These are phyloP conservation scores for Scrobipalpa atriplicella DNA, from an alignment of 2,888 invertebrate genomes.

Conservation along the genomic window DNA sequence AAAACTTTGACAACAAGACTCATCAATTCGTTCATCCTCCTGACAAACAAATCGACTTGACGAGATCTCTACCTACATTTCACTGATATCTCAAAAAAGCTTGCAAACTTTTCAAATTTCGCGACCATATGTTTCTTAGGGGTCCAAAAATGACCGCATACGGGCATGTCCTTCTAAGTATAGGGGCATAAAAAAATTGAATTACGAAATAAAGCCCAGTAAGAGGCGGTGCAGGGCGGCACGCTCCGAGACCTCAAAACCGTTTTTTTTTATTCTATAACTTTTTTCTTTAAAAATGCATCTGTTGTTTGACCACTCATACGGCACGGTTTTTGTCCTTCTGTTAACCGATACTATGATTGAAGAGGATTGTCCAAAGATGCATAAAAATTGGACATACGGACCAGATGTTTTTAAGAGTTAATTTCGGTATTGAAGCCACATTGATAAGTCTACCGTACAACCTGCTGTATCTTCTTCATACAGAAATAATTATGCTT, in stretches of 20 bases:
- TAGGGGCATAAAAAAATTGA: slow-evolving; percentile 55
- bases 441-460: slow-evolving; percentile 13
- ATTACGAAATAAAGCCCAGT: slow-evolving; percentile 55
- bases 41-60: too few relatives aligned
- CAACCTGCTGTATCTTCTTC: slow-evolving; percentile 4
- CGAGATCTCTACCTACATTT: not conserved
- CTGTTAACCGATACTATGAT: slow-evolving; percentile 69
- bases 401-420: slow-evolving; percentile 44
- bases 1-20: too few relatives aligned
- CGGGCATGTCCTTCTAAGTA: slow-evolving; percentile 45
- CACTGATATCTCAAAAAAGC: not conserved
- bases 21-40: too few relatives aligned
- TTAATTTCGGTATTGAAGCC: not conserved
- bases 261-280: slow-evolving; percentile 45
- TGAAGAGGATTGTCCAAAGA: slow-evolving; percentile 53
- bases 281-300: slow-evolving; percentile 56
- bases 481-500: slow-evolving; percentile 41
- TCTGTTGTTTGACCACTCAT: slow-evolving; percentile 79
- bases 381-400: slow-evolving; percentile 36
- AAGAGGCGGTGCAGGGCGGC: slow-evolving; percentile 72
- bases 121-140: slow-evolving; percentile 39
- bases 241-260: slow-evolving; percentile 68
- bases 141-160: slow-evolving; percentile 49
- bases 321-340: slow-evolving; percentile 56
- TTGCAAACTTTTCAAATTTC: not conserved